These are phyloP conservation scores for Cyclura pinguis DNA, from an alignment of 2,797 vertebrate genomes.

Conservation along the genomic window DNA sequence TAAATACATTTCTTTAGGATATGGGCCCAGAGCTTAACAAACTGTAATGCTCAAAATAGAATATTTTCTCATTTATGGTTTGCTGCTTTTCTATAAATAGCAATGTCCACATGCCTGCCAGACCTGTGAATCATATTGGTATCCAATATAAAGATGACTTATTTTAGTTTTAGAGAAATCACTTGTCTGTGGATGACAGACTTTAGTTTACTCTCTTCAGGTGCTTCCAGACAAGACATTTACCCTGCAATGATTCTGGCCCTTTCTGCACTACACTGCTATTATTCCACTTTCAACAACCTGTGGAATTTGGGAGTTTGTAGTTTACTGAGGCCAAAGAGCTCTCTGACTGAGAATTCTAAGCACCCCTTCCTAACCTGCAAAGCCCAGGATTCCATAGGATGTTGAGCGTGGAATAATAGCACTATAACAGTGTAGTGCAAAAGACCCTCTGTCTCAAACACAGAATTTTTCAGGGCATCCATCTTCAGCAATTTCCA, in stretches of 20 bases:
- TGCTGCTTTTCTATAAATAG: slow-evolving; percentile 37
- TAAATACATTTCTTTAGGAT: neutral
- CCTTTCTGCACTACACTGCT: too few relatives aligned
- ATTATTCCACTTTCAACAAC: too few relatives aligned
- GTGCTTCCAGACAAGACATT: neutral
- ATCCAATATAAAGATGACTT: slow-evolving; percentile 24
- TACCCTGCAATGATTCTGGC: neutral
- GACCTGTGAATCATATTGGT: slow-evolving; percentile 10
- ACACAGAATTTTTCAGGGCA: neutral
- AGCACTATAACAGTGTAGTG: too few relatives aligned
- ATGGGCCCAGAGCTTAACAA: neutral
- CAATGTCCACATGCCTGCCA: neutral
- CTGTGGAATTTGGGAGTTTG: too few relatives aligned
- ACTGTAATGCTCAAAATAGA: neutral
- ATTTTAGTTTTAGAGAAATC: slow-evolving; percentile 26
- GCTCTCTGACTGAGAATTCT: too few relatives aligned
- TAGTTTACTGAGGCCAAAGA: too few relatives aligned
- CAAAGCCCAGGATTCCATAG: too few relatives aligned
- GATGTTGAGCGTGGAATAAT: too few relatives aligned
- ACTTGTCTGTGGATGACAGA: slow-evolving; percentile 12
- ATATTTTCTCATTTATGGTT: neutral
- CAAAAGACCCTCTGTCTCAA: neutral
- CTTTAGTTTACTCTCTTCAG: slow-evolving; percentile 22
- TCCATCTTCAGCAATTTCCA: neutral
- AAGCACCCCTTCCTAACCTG: too few relatives aligned